phyloP scores from a whole-genome alignment of 2,113 vertebrate genomes.

The Holacanthus passer region DNA sequence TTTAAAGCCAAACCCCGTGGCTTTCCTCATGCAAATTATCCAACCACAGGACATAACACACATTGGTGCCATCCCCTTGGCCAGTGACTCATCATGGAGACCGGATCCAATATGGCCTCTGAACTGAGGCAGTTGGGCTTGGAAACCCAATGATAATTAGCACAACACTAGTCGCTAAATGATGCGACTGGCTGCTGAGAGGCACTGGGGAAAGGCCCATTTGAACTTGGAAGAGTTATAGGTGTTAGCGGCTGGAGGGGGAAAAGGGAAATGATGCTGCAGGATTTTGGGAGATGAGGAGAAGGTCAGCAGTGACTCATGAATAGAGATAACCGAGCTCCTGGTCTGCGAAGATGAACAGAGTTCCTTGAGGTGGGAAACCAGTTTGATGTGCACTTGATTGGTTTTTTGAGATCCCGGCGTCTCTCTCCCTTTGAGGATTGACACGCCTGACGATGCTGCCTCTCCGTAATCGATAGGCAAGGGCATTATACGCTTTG shows the following conservation, averaged over 20 bases:
- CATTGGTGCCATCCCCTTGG: slow-evolving; percentile 47
- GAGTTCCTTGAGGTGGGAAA: slow-evolving; percentile 21
- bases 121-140: slow-evolving; percentile 49
- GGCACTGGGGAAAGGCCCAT: slow-evolving; percentile 15
- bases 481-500: slow-evolving; percentile 35
- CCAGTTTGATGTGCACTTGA: slow-evolving; percentile 43
- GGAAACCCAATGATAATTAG: slow-evolving; percentile 56
- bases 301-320: slow-evolving; percentile 29
- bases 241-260: not conserved
- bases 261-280: not conserved
- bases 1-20: slow-evolving; percentile 53
- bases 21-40: slow-evolving; percentile 65
- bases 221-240: slow-evolving; percentile 13
- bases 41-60: slow-evolving; percentile 44
- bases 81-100: slow-evolving; percentile 53
- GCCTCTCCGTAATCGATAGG: slow-evolving; percentile 45
- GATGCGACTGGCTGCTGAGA: slow-evolving; percentile 41
- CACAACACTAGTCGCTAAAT: slow-evolving; percentile 33
- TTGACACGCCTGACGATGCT: slow-evolving; percentile 18
- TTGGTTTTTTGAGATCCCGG: slow-evolving; percentile 50
- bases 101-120: slow-evolving; percentile 56
- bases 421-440: slow-evolving; percentile 25
- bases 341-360: slow-evolving; percentile 20
- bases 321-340: slow-evolving; percentile 30
- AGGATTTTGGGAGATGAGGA: slow-evolving; percentile 2